These are phyloP conservation scores for Pterocles orientalis DNA, from an alignment of 2,113 vertebrate genomes.

Conservation along the genomic window DNA sequence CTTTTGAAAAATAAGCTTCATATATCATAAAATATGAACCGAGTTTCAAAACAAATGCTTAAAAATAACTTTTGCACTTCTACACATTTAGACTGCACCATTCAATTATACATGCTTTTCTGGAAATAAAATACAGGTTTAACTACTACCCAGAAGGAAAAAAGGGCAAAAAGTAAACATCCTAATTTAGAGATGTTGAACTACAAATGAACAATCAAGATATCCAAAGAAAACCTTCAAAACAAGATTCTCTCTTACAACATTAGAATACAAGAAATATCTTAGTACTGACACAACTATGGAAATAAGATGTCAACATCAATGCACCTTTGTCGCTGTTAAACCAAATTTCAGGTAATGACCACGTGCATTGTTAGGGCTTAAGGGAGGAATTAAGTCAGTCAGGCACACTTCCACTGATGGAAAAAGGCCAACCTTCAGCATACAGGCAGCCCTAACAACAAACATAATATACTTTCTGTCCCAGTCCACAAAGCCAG, in stretches of 20 bases:
- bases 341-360: background rate
- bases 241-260: background rate
- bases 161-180: background rate
- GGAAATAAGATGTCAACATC: background rate
- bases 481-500: background rate
- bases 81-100: background rate
- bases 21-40: background rate
- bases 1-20: background rate
- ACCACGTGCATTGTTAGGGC: background rate
- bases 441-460: background rate
- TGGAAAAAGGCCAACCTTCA: background rate
- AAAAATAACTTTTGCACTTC: background rate
- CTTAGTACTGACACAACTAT: background rate
- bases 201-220: background rate
- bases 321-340: background rate
- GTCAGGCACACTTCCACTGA: background rate
- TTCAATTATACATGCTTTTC: background rate
- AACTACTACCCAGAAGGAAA: background rate
- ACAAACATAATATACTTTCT: background rate
- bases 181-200: background rate
- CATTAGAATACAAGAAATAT: background rate
- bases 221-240: background rate
- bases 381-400: background rate
- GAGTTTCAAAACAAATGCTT: background rate
- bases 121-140: background rate